Evolutionary conservation across 2,797 vertebrate genomes (phyloP).

Genomic region (Buphagus erythrorhynchus): DNA sequence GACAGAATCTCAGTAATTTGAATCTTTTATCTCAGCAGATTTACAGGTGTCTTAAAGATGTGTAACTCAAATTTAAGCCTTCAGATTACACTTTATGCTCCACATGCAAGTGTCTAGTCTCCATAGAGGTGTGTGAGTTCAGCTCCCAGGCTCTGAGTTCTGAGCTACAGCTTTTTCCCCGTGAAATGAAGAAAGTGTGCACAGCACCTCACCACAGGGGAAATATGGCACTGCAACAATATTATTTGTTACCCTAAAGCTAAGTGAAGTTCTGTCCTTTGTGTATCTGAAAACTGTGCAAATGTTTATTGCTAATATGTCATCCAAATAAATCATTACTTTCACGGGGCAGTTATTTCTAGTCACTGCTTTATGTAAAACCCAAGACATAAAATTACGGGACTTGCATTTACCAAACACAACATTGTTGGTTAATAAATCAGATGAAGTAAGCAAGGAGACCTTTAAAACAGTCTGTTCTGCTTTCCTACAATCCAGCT

Average conservation of each 20-base stretch:
- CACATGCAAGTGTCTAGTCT: not conserved
- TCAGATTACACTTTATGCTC: not conserved
- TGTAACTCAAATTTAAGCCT: not conserved
- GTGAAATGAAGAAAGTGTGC: not conserved
- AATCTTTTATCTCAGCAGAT: not conserved
- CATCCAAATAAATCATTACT: not conserved
- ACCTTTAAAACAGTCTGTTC: slow-evolving; percentile 12
- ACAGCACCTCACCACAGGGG: not conserved
- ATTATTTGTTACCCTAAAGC: not conserved
- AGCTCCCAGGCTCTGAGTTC: not conserved
- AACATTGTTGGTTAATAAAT: slow-evolving; percentile 32
- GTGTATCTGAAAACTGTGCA: not conserved
- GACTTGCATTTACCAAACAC: not conserved
- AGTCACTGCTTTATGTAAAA: slow-evolving; percentile 15
- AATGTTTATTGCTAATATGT: not conserved
- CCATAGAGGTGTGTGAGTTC: not conserved
- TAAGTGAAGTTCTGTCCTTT: not conserved
- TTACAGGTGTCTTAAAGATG: not conserved
- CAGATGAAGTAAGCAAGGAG: slow-evolving; percentile 17
- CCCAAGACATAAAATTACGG: not conserved
- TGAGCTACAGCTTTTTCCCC: not conserved
- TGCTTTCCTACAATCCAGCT: slow-evolving; percentile 78
- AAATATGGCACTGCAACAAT: not conserved
- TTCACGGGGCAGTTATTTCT: not conserved
- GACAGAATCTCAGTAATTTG: not conserved